Conservation (phyloP, 2,888 invertebrate species). For the Cosmia trapezina region DNA sequence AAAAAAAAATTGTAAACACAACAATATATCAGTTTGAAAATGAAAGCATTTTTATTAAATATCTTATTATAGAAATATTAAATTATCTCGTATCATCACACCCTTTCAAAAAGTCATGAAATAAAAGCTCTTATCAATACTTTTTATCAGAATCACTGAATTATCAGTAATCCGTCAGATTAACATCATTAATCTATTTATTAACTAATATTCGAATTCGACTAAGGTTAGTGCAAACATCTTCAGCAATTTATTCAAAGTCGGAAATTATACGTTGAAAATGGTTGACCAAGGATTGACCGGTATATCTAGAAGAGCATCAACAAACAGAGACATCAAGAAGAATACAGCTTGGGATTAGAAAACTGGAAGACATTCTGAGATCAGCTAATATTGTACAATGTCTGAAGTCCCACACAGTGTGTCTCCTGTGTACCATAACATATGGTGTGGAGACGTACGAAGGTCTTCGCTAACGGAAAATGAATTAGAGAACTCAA, state of each 20-base stretch:
- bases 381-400: not conserved
- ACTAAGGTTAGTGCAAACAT: not conserved
- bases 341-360: not conserved
- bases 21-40: not conserved
- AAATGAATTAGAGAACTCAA: not conserved
- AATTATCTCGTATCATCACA: not conserved
- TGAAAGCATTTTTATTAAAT: not conserved
- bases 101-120: not conserved
- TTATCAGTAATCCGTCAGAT: no score
- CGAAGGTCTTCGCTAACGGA: not conserved
- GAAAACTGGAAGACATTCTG: no score
- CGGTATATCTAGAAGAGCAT: not conserved
- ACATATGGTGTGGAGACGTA: not conserved
- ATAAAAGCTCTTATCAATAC: constrained; percentile 9
- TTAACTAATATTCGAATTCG: not conserved
- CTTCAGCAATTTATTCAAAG: not conserved
- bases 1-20: constrained; percentile 20
- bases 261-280: not conserved
- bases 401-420: not conserved
- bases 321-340: no score
- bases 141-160: constrained; percentile 11
- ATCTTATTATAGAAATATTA: not conserved
- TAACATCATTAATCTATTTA: not conserved
- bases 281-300: no score
- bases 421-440: not conserved